Conservation (phyloP, 2,888 invertebrate species). For the Melanchra persicariae region DNA sequence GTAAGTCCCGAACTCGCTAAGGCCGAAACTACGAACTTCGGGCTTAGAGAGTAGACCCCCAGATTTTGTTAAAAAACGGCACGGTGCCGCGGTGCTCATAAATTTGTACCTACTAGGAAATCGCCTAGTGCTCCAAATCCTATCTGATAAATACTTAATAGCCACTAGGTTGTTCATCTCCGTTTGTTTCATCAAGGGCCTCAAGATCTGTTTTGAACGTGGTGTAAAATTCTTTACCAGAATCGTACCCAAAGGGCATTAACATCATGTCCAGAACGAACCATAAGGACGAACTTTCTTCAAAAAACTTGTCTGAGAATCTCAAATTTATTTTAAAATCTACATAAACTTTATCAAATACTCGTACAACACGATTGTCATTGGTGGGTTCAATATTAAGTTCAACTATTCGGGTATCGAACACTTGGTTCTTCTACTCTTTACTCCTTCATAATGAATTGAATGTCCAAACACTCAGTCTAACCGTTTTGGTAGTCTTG, state of each 20-base stretch:
- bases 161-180: neutral
- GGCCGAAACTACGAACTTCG: no score
- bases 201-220: neutral
- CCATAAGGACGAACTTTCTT: neutral
- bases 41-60: no score
- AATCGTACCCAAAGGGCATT: neutral
- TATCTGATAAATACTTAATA: no score
- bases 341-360: conserved; percentile 50
- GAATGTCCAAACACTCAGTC: neutral
- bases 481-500: neutral
- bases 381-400: conserved; percentile 66
- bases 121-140: no score
- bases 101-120: no score
- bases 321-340: conserved; percentile 40
- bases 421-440: neutral
- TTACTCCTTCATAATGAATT: neutral
- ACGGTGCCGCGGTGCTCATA: no score
- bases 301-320: conserved; percentile 18
- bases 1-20: no score
- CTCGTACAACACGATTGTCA: conserved; percentile 45
- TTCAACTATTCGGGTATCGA: conserved; percentile 45
- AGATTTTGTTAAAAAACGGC: neutral
- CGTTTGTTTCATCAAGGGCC: neutral
- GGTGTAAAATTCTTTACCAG: neutral
- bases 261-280: neutral